Percentiles rank a stretch among this genome's conserved stretches.
phyloP scores from a whole-genome alignment of 2,797 vertebrate species.

The Sardinella longiceps region DNA sequence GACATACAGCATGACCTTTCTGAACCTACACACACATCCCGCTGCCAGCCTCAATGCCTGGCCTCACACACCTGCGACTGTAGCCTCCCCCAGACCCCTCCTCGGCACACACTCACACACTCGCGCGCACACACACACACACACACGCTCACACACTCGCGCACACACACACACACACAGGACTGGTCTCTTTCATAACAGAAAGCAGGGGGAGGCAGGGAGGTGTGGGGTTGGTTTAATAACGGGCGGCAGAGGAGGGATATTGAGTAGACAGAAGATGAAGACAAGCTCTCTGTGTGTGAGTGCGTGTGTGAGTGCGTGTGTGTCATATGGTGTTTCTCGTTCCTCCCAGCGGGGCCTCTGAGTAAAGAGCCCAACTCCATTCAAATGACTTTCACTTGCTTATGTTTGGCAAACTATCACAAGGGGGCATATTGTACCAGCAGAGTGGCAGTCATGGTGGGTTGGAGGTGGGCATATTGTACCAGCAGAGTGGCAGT shows the following conservation, averaged over 20 bases:
- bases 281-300: constrained; percentile 51
- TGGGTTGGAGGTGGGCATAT: too few species aligned
- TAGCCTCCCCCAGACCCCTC: background rate
- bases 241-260: constrained; percentile 50
- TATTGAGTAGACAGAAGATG: constrained; percentile 46
- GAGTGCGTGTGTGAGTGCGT: background rate
- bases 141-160: background rate
- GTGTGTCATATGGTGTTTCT: too few species aligned
- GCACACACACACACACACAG: constrained; percentile 45
- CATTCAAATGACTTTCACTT: constrained; percentile 41
- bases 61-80: constrained; percentile 59
- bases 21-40: constrained; percentile 20
- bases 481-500: background rate
- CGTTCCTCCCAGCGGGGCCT: constrained; percentile 30
- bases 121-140: background rate
- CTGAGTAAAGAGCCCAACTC: constrained; percentile 28
- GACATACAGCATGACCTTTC: background rate
- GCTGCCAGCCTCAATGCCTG: constrained; percentile 65
- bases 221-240: constrained; percentile 54
- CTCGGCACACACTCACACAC: constrained; percentile 58
- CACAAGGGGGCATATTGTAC: constrained; percentile 22
- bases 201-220: constrained; percentile 24
- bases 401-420: constrained; percentile 41
- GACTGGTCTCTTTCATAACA: constrained; percentile 54
- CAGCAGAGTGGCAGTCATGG: constrained; percentile 16